A percentile compares a stretch with the other conserved stretches of the same genome.
Evolutionary conservation across 1,140 invertebrate genomes (phyloP).

Genomic region (Planococcus citri): DNA sequence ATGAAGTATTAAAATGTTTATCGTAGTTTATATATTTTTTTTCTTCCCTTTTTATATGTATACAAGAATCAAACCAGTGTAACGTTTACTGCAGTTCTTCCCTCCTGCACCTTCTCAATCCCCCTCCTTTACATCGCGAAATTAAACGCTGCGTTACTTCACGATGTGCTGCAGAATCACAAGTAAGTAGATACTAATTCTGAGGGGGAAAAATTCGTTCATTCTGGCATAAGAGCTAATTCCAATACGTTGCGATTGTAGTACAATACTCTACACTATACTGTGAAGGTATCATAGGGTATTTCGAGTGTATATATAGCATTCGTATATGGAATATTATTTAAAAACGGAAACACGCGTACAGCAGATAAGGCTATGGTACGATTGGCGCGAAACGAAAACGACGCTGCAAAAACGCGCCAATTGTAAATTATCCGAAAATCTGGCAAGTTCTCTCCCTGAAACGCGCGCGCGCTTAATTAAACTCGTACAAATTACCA

Average conservation of each 20-base stretch:
- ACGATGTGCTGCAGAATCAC: too few relatives aligned
- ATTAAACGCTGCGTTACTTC: neutral
- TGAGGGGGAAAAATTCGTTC: neutral
- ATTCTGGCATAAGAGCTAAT: neutral
- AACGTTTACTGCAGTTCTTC: neutral
- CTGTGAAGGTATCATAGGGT: too few relatives aligned
- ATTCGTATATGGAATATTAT: too few relatives aligned
- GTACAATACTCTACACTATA: too few relatives aligned
- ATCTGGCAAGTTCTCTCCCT: neutral
- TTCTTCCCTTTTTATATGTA: neutral
- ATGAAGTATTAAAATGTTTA: constrained; percentile 4
- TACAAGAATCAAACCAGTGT: neutral
- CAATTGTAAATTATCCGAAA: neutral
- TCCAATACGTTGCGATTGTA: too few relatives aligned
- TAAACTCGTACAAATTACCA: neutral
- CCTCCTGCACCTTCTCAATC: too few relatives aligned
- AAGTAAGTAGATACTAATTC: neutral
- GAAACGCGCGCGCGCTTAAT: neutral
- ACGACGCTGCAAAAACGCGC: neutral
- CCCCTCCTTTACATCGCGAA: too few relatives aligned
- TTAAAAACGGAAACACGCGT: too few relatives aligned
- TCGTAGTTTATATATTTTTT: too few relatives aligned
- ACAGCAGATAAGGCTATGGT: neutral
- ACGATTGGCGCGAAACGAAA: too few relatives aligned
- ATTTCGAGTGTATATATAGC: too few relatives aligned